Evolutionary conservation across 2,113 vertebrate genomes (phyloP), one percentile per base, ranked within the genome.

Genomic region (Probosciger aterrimus): DNA sequence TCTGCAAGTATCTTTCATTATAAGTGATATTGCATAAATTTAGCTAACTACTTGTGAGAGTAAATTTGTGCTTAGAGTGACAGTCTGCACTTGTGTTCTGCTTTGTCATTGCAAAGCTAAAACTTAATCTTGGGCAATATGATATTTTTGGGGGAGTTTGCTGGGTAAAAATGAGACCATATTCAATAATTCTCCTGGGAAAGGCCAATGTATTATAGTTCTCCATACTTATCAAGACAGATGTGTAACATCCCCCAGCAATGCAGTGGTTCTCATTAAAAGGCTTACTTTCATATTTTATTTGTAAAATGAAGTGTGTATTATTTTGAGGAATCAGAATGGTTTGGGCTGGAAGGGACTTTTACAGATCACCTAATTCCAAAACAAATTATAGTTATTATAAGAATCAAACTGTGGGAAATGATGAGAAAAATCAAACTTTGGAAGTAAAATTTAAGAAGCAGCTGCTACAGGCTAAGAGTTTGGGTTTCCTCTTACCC

Each of bases 1-100:
- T 25, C 53, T 65, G 1, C n/a, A 73, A 23, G 10, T 33, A 4
- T 7, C n/a, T 78, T 33, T 63, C 14, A 14, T 53, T 69, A 18
- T 2, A 62, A 64, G 39, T n/a, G 47, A 22, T 10, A 0, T 0
- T 55, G 24, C 23, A 19, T 79, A 55, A 93, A 46, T 31, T 73
- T 27, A 83, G 43, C 0, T 2, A 39, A 25, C 31, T 75, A 10
- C 18, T 74, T 7, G 8, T 35, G 64, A 70, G 49, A 60, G 10
- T 31, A 50, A 59, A 19, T 41, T 49, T 64, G 64, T 46, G 7
- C 57, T 57, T 43, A 19, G 22, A 17, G 9, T 55, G 49, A 41
- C 14, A 50, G 19, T 31, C 33, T 86, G 39, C 43, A 37, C 47
- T 43, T 65, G 14, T 9, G 18, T 65, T 82, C 55, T 64, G 15